These are phyloP conservation scores for Augiades crinisus DNA, from an alignment of 2,888 invertebrate genomes.

Conservation along the genomic window DNA sequence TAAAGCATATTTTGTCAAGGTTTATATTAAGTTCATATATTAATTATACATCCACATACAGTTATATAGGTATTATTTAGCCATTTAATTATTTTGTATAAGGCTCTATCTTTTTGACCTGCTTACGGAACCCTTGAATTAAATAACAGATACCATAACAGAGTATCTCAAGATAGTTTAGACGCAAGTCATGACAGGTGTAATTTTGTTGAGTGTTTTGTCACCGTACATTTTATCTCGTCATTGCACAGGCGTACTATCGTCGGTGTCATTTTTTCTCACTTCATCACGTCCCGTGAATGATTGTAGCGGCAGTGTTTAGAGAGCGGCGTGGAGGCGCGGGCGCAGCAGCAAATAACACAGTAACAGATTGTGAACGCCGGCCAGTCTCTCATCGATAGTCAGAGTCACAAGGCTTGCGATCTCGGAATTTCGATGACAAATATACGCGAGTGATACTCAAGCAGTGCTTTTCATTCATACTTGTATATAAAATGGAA, in stretches of 20 bases:
- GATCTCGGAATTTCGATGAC: constrained; percentile 28
- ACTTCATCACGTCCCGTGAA: constrained; percentile 35
- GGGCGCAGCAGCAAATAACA: constrained; percentile 35
- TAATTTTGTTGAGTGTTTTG: not conserved
- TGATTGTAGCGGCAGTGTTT: constrained; percentile 32
- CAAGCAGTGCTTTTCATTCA: constrained; percentile 29
- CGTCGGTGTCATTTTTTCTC: constrained; percentile 17
- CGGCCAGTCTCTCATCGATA: constrained; percentile 40
- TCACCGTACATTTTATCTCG: constrained; percentile 11
- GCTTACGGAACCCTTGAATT: constrained; percentile 56
- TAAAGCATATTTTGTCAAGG: no score
- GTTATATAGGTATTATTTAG: no score
- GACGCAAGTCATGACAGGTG: not conserved
- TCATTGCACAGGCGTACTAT: not conserved
- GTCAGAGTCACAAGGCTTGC: constrained; percentile 24
- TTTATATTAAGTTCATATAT: no score
- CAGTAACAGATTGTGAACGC: constrained; percentile 11
- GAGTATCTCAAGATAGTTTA: not conserved
- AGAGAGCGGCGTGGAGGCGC: constrained; percentile 39
- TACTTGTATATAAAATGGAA: constrained; percentile 45
- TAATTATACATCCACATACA: no score
- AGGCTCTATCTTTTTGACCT: no score
- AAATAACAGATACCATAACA: constrained; percentile 37
- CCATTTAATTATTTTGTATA: no score
- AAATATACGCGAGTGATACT: constrained; percentile 31